Conservation (phyloP, 2,797 vertebrate genomes). For the Gymnocypris eckloni region DNA sequence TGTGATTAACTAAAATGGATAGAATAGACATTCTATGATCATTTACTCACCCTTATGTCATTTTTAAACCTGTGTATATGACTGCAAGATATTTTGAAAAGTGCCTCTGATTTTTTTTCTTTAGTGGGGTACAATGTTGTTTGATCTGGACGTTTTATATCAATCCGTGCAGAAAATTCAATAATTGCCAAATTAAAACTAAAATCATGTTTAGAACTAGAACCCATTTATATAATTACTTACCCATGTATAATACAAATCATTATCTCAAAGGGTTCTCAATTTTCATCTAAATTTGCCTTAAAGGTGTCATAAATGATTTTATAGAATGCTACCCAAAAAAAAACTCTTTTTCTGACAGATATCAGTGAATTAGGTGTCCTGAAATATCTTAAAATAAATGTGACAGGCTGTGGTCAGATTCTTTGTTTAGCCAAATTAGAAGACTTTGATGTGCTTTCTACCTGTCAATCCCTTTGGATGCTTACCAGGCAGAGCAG, state of each 20-base stretch:
- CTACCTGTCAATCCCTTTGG: neutral
- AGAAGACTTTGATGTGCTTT: slow-evolving; percentile 9
- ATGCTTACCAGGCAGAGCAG: neutral
- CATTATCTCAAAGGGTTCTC: neutral
- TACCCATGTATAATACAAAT: neutral
- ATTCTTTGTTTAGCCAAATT: neutral
- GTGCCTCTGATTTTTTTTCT: no score
- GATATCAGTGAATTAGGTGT: neutral
- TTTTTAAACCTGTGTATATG: no score
- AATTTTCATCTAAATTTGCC: neutral
- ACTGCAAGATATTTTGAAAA: neutral
- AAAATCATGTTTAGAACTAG: neutral
- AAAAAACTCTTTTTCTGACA: neutral
- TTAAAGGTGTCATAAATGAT: neutral
- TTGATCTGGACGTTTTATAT: neutral
- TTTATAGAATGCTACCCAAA: neutral
- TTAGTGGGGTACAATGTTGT: neutral
- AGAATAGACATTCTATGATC: neutral
- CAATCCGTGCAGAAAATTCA: neutral
- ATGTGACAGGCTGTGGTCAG: slow-evolving; percentile 1
- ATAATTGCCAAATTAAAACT: neutral
- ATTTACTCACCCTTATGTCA: neutral
- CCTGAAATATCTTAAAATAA: slow-evolving; percentile 19
- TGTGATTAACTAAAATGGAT: neutral
- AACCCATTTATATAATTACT: neutral